Conservation (phyloP, 37 sponge, comb jelly and placozoan genomes). For the Ephydatia muelleri region DNA sequence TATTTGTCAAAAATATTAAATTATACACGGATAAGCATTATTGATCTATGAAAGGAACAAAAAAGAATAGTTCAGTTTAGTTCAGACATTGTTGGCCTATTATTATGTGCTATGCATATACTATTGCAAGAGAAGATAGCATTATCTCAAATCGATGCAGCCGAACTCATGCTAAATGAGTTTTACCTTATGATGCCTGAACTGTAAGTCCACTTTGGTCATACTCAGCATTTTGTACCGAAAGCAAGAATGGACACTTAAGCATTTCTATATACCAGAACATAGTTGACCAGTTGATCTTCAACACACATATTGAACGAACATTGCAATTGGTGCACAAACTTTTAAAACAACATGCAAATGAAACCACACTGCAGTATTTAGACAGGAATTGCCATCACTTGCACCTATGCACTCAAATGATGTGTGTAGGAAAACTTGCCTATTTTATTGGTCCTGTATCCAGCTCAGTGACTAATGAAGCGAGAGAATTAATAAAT, state of each 20-base stretch:
- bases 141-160: constrained; percentile 24
- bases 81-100: no score
- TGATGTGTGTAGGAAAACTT: no score
- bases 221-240: constrained; percentile 45
- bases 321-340: constrained; percentile 21
- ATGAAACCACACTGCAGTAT: not conserved
- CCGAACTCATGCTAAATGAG: constrained; percentile 34
- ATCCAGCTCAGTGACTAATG: no score
- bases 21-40: no score
- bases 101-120: constrained; percentile 49
- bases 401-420: not conserved
- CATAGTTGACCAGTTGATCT: constrained; percentile 32
- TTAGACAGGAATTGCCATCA: constrained; percentile 1
- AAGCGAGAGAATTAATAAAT: no score
- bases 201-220: constrained; percentile 48
- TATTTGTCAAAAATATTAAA: no score
- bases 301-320: constrained; percentile 11
- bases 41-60: no score
- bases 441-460: no score
- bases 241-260: constrained; percentile 26
- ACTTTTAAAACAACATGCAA: constrained; percentile 1
- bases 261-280: constrained; percentile 22
- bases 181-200: constrained; percentile 34
- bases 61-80: no score
- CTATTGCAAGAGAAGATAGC: constrained; percentile 11